These are phyloP conservation scores for Nematostella vectensis DNA, from an alignment of 92 coral and sea anemone species.

Conservation along the genomic window DNA sequence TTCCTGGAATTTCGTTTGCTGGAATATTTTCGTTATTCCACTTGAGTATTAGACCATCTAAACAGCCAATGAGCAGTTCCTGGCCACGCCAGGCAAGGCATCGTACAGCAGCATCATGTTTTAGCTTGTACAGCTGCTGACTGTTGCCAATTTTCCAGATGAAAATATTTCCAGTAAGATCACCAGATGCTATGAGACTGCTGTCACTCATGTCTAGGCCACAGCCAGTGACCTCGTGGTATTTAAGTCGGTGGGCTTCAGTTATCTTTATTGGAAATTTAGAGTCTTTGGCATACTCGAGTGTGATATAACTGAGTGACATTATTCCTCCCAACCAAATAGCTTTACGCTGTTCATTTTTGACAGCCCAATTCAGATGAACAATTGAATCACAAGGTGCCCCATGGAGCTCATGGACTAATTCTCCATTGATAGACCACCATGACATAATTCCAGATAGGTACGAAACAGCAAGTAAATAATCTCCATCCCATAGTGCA, in stretches of 20 bases:
- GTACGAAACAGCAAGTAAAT: conserved; percentile 61
- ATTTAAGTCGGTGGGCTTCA: conserved; percentile 35
- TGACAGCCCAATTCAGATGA: conserved; percentile 63
- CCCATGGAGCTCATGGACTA: conserved; percentile 52
- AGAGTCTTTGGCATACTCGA: conserved; percentile 21
- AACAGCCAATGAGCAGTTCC: conserved; percentile 52
- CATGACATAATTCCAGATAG: conserved; percentile 72
- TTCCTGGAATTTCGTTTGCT: no score
- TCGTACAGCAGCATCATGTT: conserved; percentile 50
- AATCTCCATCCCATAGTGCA: conserved; percentile 54
- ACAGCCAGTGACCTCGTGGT: conserved; percentile 78
- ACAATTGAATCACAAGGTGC: conserved; percentile 67
- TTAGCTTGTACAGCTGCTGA: conserved; percentile 26
- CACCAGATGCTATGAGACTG: conserved; percentile 53
- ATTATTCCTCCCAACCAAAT: conserved; percentile 83
- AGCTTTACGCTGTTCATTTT: conserved; percentile 36
- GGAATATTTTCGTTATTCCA: conserved; percentile 40
- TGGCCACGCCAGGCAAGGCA: conserved; percentile 56
- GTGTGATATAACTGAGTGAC: conserved; percentile 51
- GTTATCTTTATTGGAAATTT: conserved; percentile 32
- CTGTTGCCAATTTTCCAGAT: conserved; percentile 50
- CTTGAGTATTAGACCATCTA: conserved; percentile 53
- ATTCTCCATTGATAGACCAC: conserved; percentile 68
- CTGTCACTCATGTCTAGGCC: conserved; percentile 54
- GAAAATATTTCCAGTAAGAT: conserved; percentile 69